Conservation (phyloP, 2,113 vertebrate genomes). For the Passer domesticus region DNA sequence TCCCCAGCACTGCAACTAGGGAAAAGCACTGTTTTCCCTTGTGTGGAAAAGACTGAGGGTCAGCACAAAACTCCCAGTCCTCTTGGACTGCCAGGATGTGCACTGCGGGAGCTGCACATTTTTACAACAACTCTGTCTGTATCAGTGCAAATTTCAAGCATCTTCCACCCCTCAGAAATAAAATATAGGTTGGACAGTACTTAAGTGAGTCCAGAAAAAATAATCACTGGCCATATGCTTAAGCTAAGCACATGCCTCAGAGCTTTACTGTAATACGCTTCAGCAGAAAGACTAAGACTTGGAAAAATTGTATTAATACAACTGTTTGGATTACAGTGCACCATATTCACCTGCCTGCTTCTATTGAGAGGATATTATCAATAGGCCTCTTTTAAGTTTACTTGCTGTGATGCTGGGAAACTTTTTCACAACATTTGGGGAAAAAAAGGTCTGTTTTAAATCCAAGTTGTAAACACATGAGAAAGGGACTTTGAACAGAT, state of each 20-base stretch:
- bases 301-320: not conserved
- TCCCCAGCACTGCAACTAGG: not conserved
- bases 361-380: not conserved
- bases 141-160: not conserved
- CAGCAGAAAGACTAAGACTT: not conserved
- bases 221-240: not conserved
- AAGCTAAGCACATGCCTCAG: slow-evolving; percentile 2
- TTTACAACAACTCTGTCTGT: not conserved
- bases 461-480: not conserved
- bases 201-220: slow-evolving; percentile 16
- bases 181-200: not conserved
- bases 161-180: not conserved
- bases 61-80: not conserved
- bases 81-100: not conserved
- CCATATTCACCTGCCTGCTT: not conserved
- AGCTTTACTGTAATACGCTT: slow-evolving; percentile 13
- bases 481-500: not conserved
- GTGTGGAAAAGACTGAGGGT: not conserved
- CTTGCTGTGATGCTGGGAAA: not conserved
- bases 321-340: not conserved
- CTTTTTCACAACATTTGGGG: not conserved
- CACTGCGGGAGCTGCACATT: not conserved
- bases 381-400: not conserved
- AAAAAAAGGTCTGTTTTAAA: not conserved
- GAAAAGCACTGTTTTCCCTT: not conserved